phyloP scores from a whole-genome alignment of 2,888 invertebrate genomes.

The Cinara cedri region DNA sequence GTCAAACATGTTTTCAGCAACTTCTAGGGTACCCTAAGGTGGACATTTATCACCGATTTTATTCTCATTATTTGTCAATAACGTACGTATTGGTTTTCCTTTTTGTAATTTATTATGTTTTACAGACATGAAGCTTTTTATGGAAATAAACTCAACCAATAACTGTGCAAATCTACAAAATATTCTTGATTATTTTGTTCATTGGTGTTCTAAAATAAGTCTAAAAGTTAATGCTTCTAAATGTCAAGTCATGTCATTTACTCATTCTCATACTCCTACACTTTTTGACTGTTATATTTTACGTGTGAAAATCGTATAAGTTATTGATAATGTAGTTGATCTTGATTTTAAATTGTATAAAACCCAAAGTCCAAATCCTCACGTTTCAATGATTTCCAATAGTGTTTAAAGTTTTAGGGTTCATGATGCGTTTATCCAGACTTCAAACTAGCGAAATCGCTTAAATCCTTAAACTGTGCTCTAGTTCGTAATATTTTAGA shows the following conservation, averaged over 20 bases:
- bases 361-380: background rate
- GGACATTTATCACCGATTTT: no score
- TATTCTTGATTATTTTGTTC: background rate
- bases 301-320: background rate
- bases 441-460: background rate
- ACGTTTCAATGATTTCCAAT: no score
- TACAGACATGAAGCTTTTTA: no score
- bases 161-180: background rate
- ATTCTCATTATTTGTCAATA: no score
- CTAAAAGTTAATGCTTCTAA: background rate
- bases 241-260: background rate
- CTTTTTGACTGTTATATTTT: background rate
- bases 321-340: background rate
- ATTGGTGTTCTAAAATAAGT: background rate
- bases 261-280: background rate
- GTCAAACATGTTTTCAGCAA: no score
- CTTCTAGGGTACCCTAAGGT: no score
- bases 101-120: background rate
- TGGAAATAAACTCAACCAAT: background rate
- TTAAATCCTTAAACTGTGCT: background rate
- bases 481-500: background rate
- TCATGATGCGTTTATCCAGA: background rate
- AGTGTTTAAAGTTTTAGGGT: background rate
- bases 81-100: no score
- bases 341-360: background rate